phyloP scores from a whole-genome alignment of 1,140 invertebrate species.

The Bombus sylvicola region DNA sequence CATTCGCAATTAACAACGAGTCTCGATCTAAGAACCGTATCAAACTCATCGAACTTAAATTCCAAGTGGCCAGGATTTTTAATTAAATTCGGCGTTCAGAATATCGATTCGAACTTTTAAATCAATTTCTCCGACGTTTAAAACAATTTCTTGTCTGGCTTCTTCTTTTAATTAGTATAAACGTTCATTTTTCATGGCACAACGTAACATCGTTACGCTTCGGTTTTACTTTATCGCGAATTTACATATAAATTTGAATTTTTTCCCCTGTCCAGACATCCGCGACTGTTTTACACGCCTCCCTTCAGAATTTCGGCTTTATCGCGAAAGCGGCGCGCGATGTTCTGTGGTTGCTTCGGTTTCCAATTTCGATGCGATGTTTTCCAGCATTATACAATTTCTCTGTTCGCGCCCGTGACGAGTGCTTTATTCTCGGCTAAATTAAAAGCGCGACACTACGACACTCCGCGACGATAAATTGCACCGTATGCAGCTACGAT shows the following conservation, averaged over 20 bases:
- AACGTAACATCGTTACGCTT: background rate
- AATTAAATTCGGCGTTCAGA: background rate
- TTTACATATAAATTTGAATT: conserved; percentile 21
- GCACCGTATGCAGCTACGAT: too few relatives aligned
- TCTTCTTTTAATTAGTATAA: background rate
- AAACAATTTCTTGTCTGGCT: background rate
- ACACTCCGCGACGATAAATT: background rate
- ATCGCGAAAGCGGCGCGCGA: background rate
- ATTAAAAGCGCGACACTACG: background rate
- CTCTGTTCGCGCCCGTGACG: background rate
- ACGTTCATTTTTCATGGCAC: background rate
- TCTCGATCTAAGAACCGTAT: too few relatives aligned
- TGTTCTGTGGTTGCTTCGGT: background rate
- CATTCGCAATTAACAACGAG: too few relatives aligned
- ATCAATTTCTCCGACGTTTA: background rate
- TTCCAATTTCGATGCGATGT: conserved; percentile 2
- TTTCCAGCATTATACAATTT: background rate
- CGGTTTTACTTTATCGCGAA: background rate
- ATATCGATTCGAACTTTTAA: background rate
- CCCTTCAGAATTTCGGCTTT: background rate
- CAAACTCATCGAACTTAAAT: too few relatives aligned
- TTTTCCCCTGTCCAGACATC: background rate
- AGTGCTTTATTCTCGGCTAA: background rate
- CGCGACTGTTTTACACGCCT: background rate
- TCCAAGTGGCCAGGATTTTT: background rate